phyloP scores from a whole-genome alignment of 1,140 invertebrate genomes.

The Tribolium madens region DNA sequence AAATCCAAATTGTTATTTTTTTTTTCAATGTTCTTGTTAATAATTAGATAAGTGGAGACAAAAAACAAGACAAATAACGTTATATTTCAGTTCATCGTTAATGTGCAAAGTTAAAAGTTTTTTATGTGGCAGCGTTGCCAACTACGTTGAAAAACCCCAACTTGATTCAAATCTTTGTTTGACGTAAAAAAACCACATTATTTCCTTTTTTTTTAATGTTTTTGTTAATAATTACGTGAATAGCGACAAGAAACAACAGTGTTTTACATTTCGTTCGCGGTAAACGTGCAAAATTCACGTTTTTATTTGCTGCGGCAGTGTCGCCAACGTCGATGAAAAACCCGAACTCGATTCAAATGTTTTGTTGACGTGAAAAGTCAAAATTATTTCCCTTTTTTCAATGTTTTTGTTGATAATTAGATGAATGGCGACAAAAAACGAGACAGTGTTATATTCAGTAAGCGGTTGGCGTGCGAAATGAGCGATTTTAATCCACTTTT shows the following conservation, averaged over 20 bases:
- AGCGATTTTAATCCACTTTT: conserved; percentile 56
- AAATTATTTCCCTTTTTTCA: not conserved
- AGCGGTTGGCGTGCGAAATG: conserved; percentile 13
- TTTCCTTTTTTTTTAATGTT: too few species aligned
- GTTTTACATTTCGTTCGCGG: too few species aligned
- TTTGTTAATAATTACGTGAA: too few species aligned
- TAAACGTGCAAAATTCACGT: too few species aligned
- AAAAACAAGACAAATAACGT: conserved; percentile 64
- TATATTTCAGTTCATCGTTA: too few species aligned
- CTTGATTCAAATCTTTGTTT: too few species aligned
- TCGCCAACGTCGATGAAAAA: not conserved
- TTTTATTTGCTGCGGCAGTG: not conserved
- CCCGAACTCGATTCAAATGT: not conserved
- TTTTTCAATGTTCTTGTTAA: not conserved
- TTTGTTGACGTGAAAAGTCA: not conserved
- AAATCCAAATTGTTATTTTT: not conserved
- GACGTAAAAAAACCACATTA: too few species aligned
- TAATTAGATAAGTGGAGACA: conserved; percentile 39
- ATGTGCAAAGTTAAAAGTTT: too few species aligned
- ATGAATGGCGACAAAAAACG: conserved; percentile 51
- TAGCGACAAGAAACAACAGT: too few species aligned
- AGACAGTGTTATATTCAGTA: conserved; percentile 71
- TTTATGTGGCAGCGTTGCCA: too few species aligned
- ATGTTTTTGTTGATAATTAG: not conserved
- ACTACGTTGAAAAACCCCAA: too few species aligned